Conservation (phyloP, 2,797 vertebrate species). For the Premnoplex brunnescens region DNA sequence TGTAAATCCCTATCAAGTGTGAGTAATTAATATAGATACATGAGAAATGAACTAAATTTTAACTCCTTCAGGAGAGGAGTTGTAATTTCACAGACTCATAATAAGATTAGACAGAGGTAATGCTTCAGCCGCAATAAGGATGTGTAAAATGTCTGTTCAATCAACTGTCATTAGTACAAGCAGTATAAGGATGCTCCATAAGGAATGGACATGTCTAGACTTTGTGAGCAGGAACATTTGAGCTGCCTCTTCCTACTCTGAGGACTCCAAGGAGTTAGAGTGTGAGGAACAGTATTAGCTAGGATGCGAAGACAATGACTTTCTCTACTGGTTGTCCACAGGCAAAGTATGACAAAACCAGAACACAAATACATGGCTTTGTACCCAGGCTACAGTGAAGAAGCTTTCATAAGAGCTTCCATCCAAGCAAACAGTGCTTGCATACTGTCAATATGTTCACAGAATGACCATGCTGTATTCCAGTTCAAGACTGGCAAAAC, state of each 20-base stretch:
- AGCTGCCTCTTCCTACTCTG: not conserved
- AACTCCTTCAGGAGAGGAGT: not conserved
- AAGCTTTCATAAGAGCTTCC: not conserved
- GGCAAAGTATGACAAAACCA: not conserved
- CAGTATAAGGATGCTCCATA: not conserved
- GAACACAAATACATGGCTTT: not conserved
- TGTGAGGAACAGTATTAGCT: not conserved
- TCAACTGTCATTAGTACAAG: not conserved
- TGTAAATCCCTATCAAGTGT: not conserved
- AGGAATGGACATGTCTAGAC: not conserved
- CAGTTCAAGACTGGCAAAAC: not conserved
- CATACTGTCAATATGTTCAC: not conserved
- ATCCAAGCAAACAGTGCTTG: not conserved
- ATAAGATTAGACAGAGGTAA: not conserved
- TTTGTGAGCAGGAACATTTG: not conserved
- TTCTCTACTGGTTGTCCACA: not conserved
- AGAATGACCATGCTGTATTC: not conserved
- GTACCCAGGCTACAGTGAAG: fast-evolving
- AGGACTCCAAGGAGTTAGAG: not conserved
- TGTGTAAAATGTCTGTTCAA: not conserved
- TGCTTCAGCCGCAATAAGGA: not conserved
- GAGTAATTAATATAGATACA: not conserved
- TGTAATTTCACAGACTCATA: not conserved
- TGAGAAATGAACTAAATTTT: not conserved
- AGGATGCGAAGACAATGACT: not conserved